Conservation (phyloP, 1,140 invertebrate genomes). For the Glossosoma conforme region DNA sequence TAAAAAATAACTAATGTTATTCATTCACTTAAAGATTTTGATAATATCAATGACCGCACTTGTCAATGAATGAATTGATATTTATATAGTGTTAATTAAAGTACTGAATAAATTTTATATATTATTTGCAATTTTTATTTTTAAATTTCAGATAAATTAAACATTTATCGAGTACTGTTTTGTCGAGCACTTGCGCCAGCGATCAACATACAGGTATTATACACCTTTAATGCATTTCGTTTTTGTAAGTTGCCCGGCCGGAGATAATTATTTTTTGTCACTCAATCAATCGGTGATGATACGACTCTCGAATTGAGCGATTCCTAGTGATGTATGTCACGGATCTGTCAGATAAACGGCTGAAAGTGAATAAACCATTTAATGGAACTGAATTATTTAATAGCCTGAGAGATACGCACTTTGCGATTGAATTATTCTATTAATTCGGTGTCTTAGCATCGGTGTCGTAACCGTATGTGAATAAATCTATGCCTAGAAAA, state of each 20-base stretch:
- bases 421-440: too few relatives aligned
- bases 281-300: background rate
- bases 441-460: too few relatives aligned
- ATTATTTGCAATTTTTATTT: too few relatives aligned
- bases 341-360: background rate
- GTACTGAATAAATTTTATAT: too few relatives aligned
- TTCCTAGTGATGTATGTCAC: background rate
- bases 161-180: too few relatives aligned
- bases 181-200: background rate
- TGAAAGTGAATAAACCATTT: background rate
- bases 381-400: background rate
- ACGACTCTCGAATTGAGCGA: background rate
- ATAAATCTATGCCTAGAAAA: too few relatives aligned
- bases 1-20: too few relatives aligned
- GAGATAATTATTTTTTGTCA: conserved; percentile 10
- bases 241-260: conserved; percentile 1
- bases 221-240: background rate
- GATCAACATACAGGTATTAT: background rate
- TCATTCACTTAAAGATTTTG: too few relatives aligned
- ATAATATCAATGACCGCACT: background rate
- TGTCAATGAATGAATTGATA: background rate
- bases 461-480: too few relatives aligned
- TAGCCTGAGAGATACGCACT: background rate
- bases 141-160: too few relatives aligned
- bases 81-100: background rate